Evolutionary conservation across 1,140 invertebrate genomes (phyloP), one percentile per base, ranked within the genome.

Genomic region (Lucilia cuprina): DNA sequence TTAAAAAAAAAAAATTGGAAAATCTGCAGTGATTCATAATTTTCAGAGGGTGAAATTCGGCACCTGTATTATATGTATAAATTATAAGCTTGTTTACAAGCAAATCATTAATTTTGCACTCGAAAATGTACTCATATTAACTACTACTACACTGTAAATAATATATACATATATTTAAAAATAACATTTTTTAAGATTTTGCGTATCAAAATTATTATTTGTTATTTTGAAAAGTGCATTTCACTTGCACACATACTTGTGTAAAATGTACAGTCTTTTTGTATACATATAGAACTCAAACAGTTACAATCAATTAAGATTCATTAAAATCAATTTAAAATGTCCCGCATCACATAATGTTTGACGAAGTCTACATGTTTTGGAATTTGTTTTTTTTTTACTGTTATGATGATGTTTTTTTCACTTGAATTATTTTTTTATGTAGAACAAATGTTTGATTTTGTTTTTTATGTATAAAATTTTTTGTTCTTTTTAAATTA

Each of bases 321-420:
- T 80, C 77, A 80, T 80, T 80, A 80, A 80, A 80, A 80, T 80
- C 77, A 80, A 80, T 80, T 80, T 80, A 80, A 80, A 78, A 80
- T 80, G 77, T 80, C 77, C 77, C 77, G 77, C 77, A 80, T 80
- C 65, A 70, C 19, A 70, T 47, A 35, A 30, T 49, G 41, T 19
- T 84, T 21, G 65, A 35, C 34, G 82, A 35, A 65, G 82, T 60
- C 60, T 65, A 65, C 50, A 82, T 60, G 47, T 55, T 82, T 60
- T 82, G 82, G 50, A 65, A 70, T 82, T 82, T 49, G 21, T 82
- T 82, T 65, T 82, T 55, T 19, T 82, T 55, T 82, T 35, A 8
- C 13, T 75, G 34, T 55, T 82, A 55, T 82, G 4, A n/a, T 82
- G 10, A 19, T 82, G 47, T 82, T 7, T 82, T 70, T 34, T 82